Conservation (phyloP, 2,797 vertebrate genomes). For the Anguilla obscura region DNA sequence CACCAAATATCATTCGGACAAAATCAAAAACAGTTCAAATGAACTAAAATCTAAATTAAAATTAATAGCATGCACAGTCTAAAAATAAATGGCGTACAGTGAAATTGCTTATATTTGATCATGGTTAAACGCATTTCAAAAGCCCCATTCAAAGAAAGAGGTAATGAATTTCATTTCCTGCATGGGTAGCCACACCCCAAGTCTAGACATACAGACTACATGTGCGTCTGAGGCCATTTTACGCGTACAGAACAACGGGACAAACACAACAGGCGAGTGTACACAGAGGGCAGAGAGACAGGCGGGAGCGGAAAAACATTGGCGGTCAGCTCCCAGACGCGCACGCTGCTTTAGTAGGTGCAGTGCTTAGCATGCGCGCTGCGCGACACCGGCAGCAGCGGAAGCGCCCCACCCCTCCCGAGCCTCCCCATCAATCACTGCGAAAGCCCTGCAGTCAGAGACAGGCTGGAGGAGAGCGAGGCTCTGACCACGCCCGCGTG, state of each 20-base stretch:
- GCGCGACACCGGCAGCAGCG: neutral
- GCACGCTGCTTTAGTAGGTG: neutral
- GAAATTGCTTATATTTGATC: neutral
- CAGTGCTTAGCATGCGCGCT: neutral
- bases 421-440: slow-evolving; percentile 3
- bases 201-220: neutral
- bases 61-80: neutral
- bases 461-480: neutral
- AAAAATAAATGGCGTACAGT: neutral
- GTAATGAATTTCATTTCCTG: slow-evolving; percentile 8
- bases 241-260: neutral
- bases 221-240: neutral
- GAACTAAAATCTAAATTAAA: neutral
- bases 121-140: neutral
- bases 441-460: slow-evolving; percentile 9
- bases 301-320: neutral
- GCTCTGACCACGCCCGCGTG: neutral
- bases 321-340: neutral
- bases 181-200: neutral
- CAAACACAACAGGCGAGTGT: neutral
- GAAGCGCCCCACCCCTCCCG: no score
- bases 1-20: neutral
- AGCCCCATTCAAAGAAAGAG: neutral
- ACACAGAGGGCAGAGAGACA: neutral
- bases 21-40: neutral